phyloP scores from a whole-genome alignment of 2,888 invertebrate species.

The Drosophila anomalipes region DNA sequence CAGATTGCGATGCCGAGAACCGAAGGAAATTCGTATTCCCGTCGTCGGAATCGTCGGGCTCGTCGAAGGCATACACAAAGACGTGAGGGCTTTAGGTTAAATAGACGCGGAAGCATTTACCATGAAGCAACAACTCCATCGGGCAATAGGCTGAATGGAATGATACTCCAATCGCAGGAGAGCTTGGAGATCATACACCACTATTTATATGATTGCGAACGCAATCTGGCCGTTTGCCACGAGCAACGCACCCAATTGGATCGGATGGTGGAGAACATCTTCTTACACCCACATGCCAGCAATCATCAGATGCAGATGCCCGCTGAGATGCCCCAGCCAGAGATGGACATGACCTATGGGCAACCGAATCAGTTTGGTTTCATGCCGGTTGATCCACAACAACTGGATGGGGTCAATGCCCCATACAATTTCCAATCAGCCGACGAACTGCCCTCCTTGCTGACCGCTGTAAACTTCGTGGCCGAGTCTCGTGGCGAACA shows the following conservation, averaged over 20 bases:
- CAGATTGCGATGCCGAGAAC: not conserved
- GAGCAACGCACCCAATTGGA: not conserved
- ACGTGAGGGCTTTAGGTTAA: not conserved
- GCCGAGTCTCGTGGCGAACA: slow-evolving; percentile 1
- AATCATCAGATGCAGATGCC: not conserved
- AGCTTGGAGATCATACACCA: not conserved
- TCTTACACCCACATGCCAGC: no score
- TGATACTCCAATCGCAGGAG: no score
- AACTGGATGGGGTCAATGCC: not conserved
- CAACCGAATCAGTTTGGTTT: not conserved
- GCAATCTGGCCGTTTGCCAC: not conserved
- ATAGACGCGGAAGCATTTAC: not conserved
- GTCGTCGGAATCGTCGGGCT: not conserved
- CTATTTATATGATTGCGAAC: not conserved
- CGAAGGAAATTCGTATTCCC: not conserved
- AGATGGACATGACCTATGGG: not conserved
- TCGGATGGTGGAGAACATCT: not conserved
- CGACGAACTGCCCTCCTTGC: not conserved
- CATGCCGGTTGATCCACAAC: not conserved
- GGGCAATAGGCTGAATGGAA: not conserved
- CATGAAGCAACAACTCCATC: not conserved
- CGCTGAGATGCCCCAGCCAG: not conserved
- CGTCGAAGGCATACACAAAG: no score
- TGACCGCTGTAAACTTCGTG: not conserved
- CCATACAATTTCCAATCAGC: not conserved